Base-by-base conservation (phyloP, 2,113 vertebrate genomes). In the Corythoichthys haematopterus region DNA sequence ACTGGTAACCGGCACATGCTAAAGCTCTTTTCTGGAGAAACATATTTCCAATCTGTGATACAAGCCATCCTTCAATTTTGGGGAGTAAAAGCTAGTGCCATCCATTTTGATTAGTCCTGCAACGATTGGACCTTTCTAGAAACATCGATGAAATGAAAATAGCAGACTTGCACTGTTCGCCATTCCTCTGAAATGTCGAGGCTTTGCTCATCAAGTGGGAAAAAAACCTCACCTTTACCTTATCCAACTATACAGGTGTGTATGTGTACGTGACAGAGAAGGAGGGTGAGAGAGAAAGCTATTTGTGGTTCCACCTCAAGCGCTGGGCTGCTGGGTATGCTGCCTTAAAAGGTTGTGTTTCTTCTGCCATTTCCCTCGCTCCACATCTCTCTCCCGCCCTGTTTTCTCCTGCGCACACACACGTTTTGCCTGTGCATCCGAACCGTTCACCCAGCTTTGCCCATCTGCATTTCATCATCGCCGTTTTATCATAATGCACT, bases 331-430 rank as follows among this genome's bases (percentile, higher is more conserved):
- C 87, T 89, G 88, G 84, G 77, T 88, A 88, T 88, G 89, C 85
- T 81, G 76, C 92, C 91, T 91, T 93, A 91, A 92, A 93, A 91
- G 91, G 90, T 84, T 87, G 81, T 84, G 84, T 85, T 88, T 88
- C 81, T 80, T 69, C 76, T 84, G 80, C 79, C 83, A 86, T 83
- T 71, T 47, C 80, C 53, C 80, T 57, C 70, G 46, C 75, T 65
- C 68, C 28, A 45, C 66, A 28, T 55, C 45, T 72, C 65, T 75
- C 74, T 10, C 74, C 69, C n/a, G 12, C 33, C 16, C 37, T 1
- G 15, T 28, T 55, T 53, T 55, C 37, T 55, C 37, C 2, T 14
- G 16, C 40, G 2, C n/a, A n/a, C 59, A 43, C 40, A 20, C 9
- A 12, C 71, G 65, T 85, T 79, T 78, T 85, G 66, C 74, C 75